Percentiles rank a stretch among this genome's conserved stretches.
Evolutionary conservation across 2,113 vertebrate genomes (phyloP).

Genomic region (Varanus salvator): DNA sequence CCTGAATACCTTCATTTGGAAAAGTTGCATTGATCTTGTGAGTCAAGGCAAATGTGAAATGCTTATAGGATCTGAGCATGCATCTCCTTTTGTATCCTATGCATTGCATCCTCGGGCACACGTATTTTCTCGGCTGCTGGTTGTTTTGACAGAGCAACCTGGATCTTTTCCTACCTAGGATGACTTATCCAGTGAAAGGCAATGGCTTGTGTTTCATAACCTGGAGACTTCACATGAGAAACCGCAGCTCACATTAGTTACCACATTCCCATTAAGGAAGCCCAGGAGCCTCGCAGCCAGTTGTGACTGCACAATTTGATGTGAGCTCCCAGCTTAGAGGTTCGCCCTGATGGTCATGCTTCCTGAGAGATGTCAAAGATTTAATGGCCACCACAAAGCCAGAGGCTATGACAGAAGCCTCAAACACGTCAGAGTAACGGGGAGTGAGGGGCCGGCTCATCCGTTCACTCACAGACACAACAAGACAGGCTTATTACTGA

Average conservation of each 20-base stretch:
- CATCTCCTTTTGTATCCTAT: background rate
- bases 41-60: background rate
- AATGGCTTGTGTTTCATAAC: background rate
- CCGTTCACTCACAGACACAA: background rate
- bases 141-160: background rate
- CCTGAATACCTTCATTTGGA: background rate
- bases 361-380: background rate
- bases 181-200: background rate
- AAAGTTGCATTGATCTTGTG: background rate
- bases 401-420: background rate
- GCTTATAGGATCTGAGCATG: background rate
- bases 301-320: background rate
- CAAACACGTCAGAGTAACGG: background rate
- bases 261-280: conserved; percentile 7
- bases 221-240: background rate
- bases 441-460: background rate
- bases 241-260: background rate
- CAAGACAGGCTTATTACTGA: background rate
- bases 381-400: background rate
- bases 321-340: background rate
- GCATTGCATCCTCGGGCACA: background rate
- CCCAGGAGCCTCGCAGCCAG: background rate
- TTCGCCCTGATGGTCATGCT: background rate
- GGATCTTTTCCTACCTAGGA: background rate
- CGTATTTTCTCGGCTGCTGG: background rate